Percentiles rank a stretch among this genome's conserved stretches.
These are phyloP conservation scores for Melozone crissalis DNA, from an alignment of 2,113 vertebrate genomes.

Conservation along the genomic window DNA sequence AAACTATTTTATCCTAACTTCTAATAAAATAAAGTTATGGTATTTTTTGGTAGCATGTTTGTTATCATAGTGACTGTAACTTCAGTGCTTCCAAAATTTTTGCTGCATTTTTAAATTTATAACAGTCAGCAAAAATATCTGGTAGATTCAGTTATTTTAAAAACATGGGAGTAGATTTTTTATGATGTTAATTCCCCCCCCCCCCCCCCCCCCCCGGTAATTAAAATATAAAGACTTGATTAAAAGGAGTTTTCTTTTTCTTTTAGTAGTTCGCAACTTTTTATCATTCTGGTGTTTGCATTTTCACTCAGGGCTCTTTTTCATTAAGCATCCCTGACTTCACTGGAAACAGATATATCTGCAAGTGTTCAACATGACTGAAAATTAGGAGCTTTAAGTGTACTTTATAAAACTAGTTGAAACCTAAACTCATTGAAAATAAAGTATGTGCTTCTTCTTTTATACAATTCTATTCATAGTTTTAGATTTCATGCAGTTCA, in stretches of 20 bases:
- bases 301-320: background rate
- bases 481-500: background rate
- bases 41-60: background rate
- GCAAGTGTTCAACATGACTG: background rate
- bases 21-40: background rate
- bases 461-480: background rate
- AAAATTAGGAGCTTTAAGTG: background rate
- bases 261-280: background rate
- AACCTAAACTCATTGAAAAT: background rate
- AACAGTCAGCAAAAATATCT: background rate
- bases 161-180: background rate
- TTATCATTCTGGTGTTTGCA: background rate
- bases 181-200: rapidly evolving
- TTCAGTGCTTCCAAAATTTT: background rate
- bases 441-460: background rate
- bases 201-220: rapidly evolving
- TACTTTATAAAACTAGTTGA: background rate
- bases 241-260: background rate
- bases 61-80: background rate
- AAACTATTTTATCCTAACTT: background rate
- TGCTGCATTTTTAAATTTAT: background rate
- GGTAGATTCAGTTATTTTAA: background rate
- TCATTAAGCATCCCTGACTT: background rate
- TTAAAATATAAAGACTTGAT: background rate
- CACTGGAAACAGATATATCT: background rate